A percentile compares a stretch with the other conserved stretches of the same genome.
Evolutionary conservation across 2,888 invertebrate species (phyloP).

Genomic region (Chalcis sispes): DNA sequence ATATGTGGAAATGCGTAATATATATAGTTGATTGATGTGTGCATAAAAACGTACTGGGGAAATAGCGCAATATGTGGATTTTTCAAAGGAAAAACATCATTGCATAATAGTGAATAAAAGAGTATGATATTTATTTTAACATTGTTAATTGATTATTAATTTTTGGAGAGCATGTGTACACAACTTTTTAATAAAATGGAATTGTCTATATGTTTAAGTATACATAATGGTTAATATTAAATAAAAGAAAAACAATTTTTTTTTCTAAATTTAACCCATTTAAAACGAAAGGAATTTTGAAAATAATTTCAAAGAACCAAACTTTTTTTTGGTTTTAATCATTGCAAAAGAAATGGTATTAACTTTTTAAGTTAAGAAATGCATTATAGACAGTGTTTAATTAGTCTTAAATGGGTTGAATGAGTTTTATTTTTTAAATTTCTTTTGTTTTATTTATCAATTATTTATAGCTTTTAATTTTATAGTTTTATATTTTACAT

Average conservation of each 20-base stretch:
- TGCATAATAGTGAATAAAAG: conserved; percentile 64
- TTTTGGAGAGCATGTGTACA: conserved; percentile 70
- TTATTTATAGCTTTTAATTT: conserved; percentile 24
- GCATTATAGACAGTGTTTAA: too few species aligned
- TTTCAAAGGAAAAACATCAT: conserved; percentile 61
- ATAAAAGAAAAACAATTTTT: conserved; percentile 45
- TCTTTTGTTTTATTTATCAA: conserved; percentile 38
- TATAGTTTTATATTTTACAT: too few species aligned
- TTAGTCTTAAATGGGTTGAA: too few species aligned
- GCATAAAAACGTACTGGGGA: conserved; percentile 61
- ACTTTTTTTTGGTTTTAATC: too few species aligned
- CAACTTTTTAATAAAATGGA: conserved; percentile 71
- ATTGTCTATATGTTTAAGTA: conserved; percentile 67
- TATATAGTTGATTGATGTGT: conserved; percentile 58
- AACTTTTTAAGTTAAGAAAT: too few species aligned
- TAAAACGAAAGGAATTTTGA: too few species aligned
- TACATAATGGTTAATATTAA: conserved; percentile 27
- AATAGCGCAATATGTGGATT: conserved; percentile 63
- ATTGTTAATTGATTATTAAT: conserved; percentile 73
- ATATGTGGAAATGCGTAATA: conserved; percentile 57
- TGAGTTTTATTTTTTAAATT: too few species aligned
- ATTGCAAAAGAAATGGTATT: too few species aligned
- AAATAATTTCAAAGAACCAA: too few species aligned
- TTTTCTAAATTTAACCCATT: too few species aligned
- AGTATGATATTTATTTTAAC: conserved; percentile 74